Evolutionary conservation across 2,888 invertebrate genomes (phyloP), one percentile per base, ranked within the genome.

Genomic region (Ernsta delagoae): DNA sequence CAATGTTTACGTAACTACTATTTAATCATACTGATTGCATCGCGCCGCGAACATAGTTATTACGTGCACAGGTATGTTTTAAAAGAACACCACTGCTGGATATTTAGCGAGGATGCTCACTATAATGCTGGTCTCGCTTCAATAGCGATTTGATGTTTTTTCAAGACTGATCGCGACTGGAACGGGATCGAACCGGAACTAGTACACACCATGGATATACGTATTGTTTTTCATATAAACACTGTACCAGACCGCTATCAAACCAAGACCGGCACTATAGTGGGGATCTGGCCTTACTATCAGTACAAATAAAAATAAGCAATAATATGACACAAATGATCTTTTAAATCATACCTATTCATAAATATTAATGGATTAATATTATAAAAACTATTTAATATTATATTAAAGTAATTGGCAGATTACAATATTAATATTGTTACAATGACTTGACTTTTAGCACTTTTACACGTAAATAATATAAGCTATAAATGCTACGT

Each of bases 381-480:
- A 48, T 65, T 61, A 53, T 53, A 54, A 54, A 31, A 36, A 36
- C 4, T 31, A 8, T 24, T 31, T 54, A 16, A 50, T 45, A 63
- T 53, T 11, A 60, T 16, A 6, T 36, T 36, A 65, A 50, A 70
- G 70, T 70, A 69, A 65, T 70, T 70, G 60, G 59, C 39, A 8
- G 36, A 65, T 68, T 62, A 67, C 54, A 66, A 57, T 43, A 24
- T 24, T n/a, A 24, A 59, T 43, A 64, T 62, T 70, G 60, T 65
- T n/a, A n/a, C n/a, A n/a, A n/a, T 70, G 60, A 70, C 56, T 57
- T 63, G 59, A 70, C 68, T 69, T 64, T 54, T 68, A 70, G 54
- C 69, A 71, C 64, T 70, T 59, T 59, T 70, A 70, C 53, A 53
- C 41, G 5, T 48, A 48, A 48, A 48, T n/a, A n/a, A n/a, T n/a